These are phyloP conservation scores for Creontiades dilutus DNA, from an alignment of 2,888 invertebrate genomes.

Conservation along the genomic window DNA sequence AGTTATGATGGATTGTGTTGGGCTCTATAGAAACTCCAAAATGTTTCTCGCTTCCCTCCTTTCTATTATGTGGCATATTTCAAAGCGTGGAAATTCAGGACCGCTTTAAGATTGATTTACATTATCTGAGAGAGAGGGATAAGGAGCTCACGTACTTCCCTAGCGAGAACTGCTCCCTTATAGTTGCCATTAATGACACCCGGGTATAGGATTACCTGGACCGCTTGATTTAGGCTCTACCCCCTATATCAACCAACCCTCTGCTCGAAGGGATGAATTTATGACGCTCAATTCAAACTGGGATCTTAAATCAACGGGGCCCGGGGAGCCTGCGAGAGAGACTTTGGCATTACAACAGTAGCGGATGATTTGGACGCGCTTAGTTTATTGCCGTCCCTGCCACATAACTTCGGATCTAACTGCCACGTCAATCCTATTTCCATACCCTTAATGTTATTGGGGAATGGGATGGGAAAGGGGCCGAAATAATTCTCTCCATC, in stretches of 20 bases:
- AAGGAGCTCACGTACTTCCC: constrained; percentile 66
- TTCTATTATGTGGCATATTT: constrained; percentile 7
- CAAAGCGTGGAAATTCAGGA: constrained; percentile 56
- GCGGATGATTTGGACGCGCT: constrained; percentile 72
- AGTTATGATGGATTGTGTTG: constrained; percentile 6
- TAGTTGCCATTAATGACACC: constrained; percentile 70
- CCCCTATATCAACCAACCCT: constrained; percentile 62
- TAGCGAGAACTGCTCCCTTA: constrained; percentile 52
- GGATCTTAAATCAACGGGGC: constrained; percentile 67
- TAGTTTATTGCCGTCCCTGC: constrained; percentile 72
- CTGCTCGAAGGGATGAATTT: constrained; percentile 64
- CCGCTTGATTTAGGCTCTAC: constrained; percentile 69
- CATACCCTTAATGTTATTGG: constrained; percentile 72
- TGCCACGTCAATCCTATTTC: constrained; percentile 73
- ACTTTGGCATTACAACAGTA: constrained; percentile 72
- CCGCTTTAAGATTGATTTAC: constrained; percentile 64
- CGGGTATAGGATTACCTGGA: constrained; percentile 69
- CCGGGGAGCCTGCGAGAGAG: constrained; percentile 58
- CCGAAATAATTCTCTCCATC: constrained; percentile 66
- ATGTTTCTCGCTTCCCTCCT: neutral
- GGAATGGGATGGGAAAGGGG: constrained; percentile 15
- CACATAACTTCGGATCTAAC: constrained; percentile 72
- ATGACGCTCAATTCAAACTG: constrained; percentile 71
- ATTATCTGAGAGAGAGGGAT: constrained; percentile 22
- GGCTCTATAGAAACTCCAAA: neutral